phyloP scores from a whole-genome alignment of 2,797 vertebrate species.

The Cheirogaleus major region DNA sequence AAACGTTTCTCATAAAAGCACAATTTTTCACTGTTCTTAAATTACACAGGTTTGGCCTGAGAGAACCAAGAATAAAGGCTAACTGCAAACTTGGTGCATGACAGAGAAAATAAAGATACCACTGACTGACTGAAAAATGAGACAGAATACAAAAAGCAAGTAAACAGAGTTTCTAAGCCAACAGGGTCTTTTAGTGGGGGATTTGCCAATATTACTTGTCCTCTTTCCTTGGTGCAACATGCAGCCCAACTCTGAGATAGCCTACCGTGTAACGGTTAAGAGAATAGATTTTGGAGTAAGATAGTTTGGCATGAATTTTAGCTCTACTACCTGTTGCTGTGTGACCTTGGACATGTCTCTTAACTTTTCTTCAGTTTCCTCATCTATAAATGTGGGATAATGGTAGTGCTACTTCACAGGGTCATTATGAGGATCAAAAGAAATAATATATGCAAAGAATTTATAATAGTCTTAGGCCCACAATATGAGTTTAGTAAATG shows the following conservation, averaged over 20 bases:
- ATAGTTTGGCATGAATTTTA: not conserved
- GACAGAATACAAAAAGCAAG: not conserved
- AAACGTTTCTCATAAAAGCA: not conserved
- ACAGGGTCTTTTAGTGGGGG: not conserved
- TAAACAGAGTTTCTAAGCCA: not conserved
- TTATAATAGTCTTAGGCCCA: not conserved
- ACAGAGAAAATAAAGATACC: slow-evolving; percentile 60
- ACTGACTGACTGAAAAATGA: slow-evolving; percentile 40
- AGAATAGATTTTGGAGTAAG: not conserved
- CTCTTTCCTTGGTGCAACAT: not conserved
- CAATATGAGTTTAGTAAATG: not conserved
- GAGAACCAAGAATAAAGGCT: slow-evolving; percentile 43
- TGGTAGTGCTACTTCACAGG: not conserved
- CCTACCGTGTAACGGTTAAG: not conserved
- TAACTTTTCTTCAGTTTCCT: not conserved
- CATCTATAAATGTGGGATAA: not conserved
- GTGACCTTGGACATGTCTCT: not conserved
- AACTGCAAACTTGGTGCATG: slow-evolving; percentile 38
- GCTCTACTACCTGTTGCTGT: not conserved
- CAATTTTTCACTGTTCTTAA: not conserved
- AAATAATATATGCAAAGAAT: not conserved
- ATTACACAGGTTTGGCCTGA: not conserved
- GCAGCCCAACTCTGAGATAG: not conserved
- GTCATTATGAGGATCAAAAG: not conserved
- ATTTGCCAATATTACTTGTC: not conserved